Evolutionary conservation across 2,797 vertebrate genomes (phyloP), one percentile per base, ranked within the genome.

Genomic region (Chelon labrosus): DNA sequence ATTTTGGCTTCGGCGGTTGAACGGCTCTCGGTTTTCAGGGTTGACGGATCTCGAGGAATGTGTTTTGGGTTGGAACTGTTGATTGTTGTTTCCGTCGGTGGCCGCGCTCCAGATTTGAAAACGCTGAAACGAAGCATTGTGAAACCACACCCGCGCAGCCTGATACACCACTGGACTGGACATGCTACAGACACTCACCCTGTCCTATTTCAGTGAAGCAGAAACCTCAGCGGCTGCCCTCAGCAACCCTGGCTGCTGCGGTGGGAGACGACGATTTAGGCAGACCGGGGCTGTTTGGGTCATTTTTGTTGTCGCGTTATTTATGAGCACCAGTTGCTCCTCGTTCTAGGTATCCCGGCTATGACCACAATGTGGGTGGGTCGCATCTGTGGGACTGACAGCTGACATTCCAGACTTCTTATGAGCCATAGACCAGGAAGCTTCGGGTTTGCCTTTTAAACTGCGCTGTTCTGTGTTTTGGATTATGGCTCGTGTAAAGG

Each of bases 351-450:
- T 80, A 79, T 89, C 79, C 80, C 71, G 54, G 73, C 82, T 83
- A 89, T 84, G 89, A 87, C 92, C 92, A 76, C 88, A 89, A 73
- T 86, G 86, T 88, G 88, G 90, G 90, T 87, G 86, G 82, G 76
- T 84, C 77, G 80, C 77, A 53, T 84, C 73, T 83, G 80, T 17
- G 69, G 85, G 80, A 90, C 83, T 67, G 91, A 90, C 92, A 91
- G 88, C 90, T 93, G 91, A 90, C 90, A 93, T 93, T 90, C 91
- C 91, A 79, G 57, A 78, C 75, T 44, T 73, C 82, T 70, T 76
- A 75, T 84, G 82, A 85, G 80, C 85, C 77, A 0, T 52, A 53
- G 64, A 84, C 80, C 70, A 62, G 51, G 58, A 73, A 66, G 17
- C 50, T 60, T 83, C 51, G 35, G 31, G 31, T 75, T 89, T 78